These are phyloP conservation scores for Pimephales promelas DNA, from an alignment of 2,113 vertebrate genomes.

Conservation along the genomic window DNA sequence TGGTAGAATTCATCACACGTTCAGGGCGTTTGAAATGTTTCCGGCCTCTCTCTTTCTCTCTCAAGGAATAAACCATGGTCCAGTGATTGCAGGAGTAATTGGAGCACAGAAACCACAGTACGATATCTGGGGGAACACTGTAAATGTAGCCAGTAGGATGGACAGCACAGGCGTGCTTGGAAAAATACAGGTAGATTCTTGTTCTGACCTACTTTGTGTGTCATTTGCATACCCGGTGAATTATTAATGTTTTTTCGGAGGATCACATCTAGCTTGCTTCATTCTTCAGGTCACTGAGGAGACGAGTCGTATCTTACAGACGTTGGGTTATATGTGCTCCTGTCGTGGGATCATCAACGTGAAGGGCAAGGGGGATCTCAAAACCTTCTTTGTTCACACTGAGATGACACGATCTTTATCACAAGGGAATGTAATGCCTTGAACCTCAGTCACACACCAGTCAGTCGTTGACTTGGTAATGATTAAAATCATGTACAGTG, in stretches of 20 bases:
- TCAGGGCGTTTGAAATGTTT: neutral
- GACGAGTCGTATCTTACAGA: slow-evolving; percentile 84
- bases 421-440: slow-evolving; percentile 82
- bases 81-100: slow-evolving; percentile 95
- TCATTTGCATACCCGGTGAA: neutral
- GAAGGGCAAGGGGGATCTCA: slow-evolving; percentile 96
- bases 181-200: slow-evolving; percentile 88
- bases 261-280: neutral
- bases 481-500: slow-evolving; percentile 31
- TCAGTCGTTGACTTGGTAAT: neutral
- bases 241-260: neutral
- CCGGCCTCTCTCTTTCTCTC: slow-evolving; percentile 31
- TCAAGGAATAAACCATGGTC: slow-evolving; percentile 94
- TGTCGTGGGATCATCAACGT: slow-evolving; percentile 97
- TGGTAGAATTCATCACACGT: neutral
- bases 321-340: slow-evolving; percentile 90
- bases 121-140: slow-evolving; percentile 98
- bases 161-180: slow-evolving; percentile 95
- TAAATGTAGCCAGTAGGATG: slow-evolving; percentile 97
- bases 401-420: slow-evolving; percentile 95
- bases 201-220: neutral
- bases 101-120: slow-evolving; percentile 98
- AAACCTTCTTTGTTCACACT: slow-evolving; percentile 95
- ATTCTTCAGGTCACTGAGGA: slow-evolving; percentile 86
- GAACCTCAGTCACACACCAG: slow-evolving; percentile 47